Conservation (phyloP, 2,113 vertebrate genomes). For the Nannobrachium achirus region DNA sequence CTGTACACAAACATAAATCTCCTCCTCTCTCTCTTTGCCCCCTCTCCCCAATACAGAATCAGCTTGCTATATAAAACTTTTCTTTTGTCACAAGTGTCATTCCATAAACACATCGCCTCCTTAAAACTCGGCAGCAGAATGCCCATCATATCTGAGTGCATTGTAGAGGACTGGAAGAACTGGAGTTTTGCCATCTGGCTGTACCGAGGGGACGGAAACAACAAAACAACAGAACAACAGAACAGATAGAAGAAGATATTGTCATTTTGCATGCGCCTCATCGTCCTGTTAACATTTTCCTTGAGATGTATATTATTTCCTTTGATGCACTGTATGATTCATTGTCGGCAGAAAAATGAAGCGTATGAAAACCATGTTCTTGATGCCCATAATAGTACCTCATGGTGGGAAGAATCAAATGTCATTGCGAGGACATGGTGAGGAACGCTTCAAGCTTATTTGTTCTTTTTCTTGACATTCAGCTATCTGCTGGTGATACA, state of each 20-base stretch:
- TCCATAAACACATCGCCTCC: constrained; percentile 77
- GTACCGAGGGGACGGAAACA: constrained; percentile 66
- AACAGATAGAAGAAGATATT: constrained; percentile 63
- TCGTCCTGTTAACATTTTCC: constrained; percentile 75
- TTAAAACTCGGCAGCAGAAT: constrained; percentile 86
- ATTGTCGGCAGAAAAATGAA: constrained; percentile 80
- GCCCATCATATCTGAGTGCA: constrained; percentile 78
- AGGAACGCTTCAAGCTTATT: constrained; percentile 34
- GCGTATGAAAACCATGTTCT: constrained; percentile 65
- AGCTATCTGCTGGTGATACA: constrained; percentile 22
- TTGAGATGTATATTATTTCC: constrained; percentile 76
- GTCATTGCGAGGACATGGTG: constrained; percentile 25
- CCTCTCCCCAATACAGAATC: constrained; percentile 63
- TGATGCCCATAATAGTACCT: constrained; percentile 49
- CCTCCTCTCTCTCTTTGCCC: constrained; percentile 36
- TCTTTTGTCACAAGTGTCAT: constrained; percentile 85
- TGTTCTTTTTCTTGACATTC: constrained; percentile 44
- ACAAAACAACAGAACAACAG: constrained; percentile 24
- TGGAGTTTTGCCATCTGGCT: constrained; percentile 77
- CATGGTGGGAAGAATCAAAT: constrained; percentile 29
- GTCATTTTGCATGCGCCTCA: constrained; percentile 81
- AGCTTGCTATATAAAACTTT: constrained; percentile 87
- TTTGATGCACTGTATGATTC: constrained; percentile 76
- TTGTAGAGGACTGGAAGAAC: constrained; percentile 71
- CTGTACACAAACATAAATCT: constrained; percentile 3